phyloP scores from a whole-genome alignment of 53 echinoderm and acorn worm genomes.

The Luidia sarsii region DNA sequence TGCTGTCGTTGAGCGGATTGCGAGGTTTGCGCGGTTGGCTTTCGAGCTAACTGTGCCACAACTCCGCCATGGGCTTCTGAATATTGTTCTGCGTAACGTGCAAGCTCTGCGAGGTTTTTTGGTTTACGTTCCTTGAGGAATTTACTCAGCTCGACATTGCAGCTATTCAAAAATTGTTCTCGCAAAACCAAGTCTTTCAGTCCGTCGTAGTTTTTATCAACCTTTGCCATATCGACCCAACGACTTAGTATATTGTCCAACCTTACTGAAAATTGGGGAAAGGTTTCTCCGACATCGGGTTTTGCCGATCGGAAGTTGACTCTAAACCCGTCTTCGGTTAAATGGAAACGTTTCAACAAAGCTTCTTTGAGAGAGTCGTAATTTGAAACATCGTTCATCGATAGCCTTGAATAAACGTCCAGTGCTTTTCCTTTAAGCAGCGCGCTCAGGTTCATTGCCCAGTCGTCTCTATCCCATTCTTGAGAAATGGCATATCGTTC shows the following conservation, averaged over 20 bases:
- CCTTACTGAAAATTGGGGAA: constrained; percentile 15
- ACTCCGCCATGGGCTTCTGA: constrained; percentile 17
- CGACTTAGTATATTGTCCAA: neutral
- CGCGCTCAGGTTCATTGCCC: constrained; percentile 42
- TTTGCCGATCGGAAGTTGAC: constrained; percentile 13
- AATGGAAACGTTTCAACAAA: constrained; percentile 13
- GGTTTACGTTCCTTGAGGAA: constrained; percentile 37
- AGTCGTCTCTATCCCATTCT: constrained; percentile 18
- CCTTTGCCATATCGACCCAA: constrained; percentile 34
- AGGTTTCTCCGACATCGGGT: constrained; percentile 25
- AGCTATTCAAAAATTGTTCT: constrained; percentile 35
- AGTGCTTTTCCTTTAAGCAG: constrained; percentile 32
- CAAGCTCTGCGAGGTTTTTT: neutral
- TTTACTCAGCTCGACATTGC: neutral
- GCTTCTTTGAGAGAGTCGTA: constrained; percentile 38
- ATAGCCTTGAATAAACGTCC: constrained; percentile 22
- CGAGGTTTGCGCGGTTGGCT: too few species aligned
- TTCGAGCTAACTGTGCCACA: too few species aligned
- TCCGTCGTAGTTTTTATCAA: neutral
- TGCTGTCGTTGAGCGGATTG: too few species aligned
- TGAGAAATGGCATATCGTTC: constrained; percentile 19
- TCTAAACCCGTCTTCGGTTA: constrained; percentile 21
- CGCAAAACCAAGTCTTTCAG: constrained; percentile 1
- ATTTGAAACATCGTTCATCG: neutral
- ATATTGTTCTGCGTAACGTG: constrained; percentile 46